A percentile compares a stretch with the other conserved stretches of the same genome.
phyloP scores from a whole-genome alignment of 1,140 invertebrate species.

The Tetranychus cinnabarinus region DNA sequence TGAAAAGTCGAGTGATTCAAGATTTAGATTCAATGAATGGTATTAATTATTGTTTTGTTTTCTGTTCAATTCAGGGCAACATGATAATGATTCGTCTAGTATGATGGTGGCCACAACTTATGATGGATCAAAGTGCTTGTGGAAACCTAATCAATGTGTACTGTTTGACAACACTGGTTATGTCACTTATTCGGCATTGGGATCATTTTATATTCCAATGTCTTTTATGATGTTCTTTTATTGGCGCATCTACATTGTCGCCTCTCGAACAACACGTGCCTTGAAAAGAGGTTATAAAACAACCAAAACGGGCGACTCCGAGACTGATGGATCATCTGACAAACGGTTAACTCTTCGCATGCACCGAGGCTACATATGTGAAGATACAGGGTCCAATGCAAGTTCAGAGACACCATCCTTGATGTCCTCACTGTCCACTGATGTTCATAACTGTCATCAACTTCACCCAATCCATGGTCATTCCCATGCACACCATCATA shows the following conservation, averaged over 20 bases:
- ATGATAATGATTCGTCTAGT: no score
- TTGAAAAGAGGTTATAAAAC: constrained; percentile 60
- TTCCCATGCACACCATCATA: constrained; percentile 26
- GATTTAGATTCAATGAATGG: no score
- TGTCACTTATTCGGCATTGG: constrained; percentile 61
- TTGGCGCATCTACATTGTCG: constrained; percentile 77
- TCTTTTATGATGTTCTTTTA: constrained; percentile 91
- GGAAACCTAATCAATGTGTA: constrained; percentile 32
- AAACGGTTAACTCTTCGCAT: constrained; percentile 70
- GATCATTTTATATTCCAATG: constrained; percentile 88
- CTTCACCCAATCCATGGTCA: constrained; percentile 2
- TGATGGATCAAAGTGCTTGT: neutral
- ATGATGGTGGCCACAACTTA: neutral
- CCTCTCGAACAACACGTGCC: constrained; percentile 61
- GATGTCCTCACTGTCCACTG: neutral
- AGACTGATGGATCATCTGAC: constrained; percentile 38
- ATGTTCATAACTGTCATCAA: no score
- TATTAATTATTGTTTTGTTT: neutral
- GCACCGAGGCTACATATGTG: constrained; percentile 37
- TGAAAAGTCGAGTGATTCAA: no score
- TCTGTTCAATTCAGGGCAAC: no score
- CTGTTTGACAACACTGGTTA: constrained; percentile 64
- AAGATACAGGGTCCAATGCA: neutral
- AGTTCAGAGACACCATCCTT: neutral
- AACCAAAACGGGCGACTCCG: constrained; percentile 36